Percentiles rank a stretch among this genome's conserved stretches.
phyloP scores from a whole-genome alignment of 2,888 invertebrate genomes.

The Zygothrica quintamaculata region DNA sequence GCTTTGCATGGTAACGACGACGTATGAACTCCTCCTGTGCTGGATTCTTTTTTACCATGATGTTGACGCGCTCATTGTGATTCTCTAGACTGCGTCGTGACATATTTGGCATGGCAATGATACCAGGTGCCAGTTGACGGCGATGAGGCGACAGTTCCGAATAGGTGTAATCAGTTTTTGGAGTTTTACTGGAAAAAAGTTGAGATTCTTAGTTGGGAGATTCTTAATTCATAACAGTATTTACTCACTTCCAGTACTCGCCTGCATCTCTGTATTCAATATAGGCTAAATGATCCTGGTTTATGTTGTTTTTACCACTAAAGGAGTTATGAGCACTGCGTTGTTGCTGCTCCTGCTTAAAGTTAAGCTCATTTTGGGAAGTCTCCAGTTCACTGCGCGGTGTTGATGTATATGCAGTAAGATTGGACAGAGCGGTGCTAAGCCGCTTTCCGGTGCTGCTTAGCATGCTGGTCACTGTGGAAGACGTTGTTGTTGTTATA shows the following conservation, averaged over 20 bases:
- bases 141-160: constrained; percentile 92
- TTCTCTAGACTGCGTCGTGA: constrained; percentile 89
- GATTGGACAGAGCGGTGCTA: constrained; percentile 38
- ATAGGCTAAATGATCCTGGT: constrained; percentile 87
- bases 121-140: constrained; percentile 91
- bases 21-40: constrained; percentile 82
- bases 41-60: constrained; percentile 82
- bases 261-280: constrained; percentile 91
- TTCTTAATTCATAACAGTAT: background rate
- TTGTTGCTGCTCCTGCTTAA: constrained; percentile 70
- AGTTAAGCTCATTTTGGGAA: constrained; percentile 79
- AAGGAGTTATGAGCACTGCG: constrained; percentile 37
- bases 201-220: background rate
- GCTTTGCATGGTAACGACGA: constrained; percentile 79
- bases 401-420: constrained; percentile 72
- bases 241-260: constrained; percentile 93
- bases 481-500: constrained; percentile 21
- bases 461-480: constrained; percentile 50
- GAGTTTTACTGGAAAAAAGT: constrained; percentile 89
- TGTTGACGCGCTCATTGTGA: constrained; percentile 86
- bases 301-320: constrained; percentile 64
- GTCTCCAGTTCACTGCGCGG: constrained; percentile 78
- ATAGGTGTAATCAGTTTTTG: constrained; percentile 96
- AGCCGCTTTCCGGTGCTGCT: constrained; percentile 51
- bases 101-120: constrained; percentile 95